Conservation (phyloP, 2,888 invertebrate genomes). For the Diabrotica balteata region DNA sequence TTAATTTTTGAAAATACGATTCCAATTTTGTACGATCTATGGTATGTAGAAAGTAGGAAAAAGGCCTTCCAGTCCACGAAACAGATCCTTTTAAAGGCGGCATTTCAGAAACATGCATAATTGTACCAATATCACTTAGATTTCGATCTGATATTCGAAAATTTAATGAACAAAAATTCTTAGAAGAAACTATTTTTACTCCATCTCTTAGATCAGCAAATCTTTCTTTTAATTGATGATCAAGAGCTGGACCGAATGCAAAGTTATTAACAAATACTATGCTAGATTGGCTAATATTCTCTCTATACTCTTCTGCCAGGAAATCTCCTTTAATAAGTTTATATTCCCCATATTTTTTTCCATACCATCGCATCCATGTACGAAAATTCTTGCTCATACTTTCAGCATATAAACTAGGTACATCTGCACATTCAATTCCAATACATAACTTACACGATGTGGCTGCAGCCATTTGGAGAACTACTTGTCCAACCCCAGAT, state of each 20-base stretch:
- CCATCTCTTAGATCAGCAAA: slow-evolving; percentile 96
- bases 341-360: slow-evolving; percentile 92
- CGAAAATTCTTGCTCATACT: slow-evolving; percentile 90
- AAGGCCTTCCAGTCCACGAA: slow-evolving; percentile 99
- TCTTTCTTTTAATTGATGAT: slow-evolving; percentile 94
- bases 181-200: slow-evolving; percentile 96
- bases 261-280: slow-evolving; percentile 99
- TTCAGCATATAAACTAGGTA: slow-evolving; percentile 94
- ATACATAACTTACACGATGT: slow-evolving; percentile 91
- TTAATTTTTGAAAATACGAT: slow-evolving; percentile 93
- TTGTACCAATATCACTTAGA: slow-evolving; percentile 97
- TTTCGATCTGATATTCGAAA: slow-evolving; percentile 98
- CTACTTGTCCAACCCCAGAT: slow-evolving; percentile 98
- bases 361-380: slow-evolving; percentile 98
- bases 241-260: slow-evolving; percentile 97
- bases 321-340: slow-evolving; percentile 95
- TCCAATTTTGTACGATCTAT: slow-evolving; percentile 97
- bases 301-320: slow-evolving; percentile 87
- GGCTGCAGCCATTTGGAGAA: slow-evolving; percentile 97
- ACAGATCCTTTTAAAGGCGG: slow-evolving; percentile 94
- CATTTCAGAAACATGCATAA: slow-evolving; percentile 98
- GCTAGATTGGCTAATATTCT: slow-evolving; percentile 91
- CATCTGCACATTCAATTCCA: slow-evolving; percentile 97
- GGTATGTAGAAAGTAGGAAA: slow-evolving; percentile 97
- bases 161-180: slow-evolving; percentile 98